Conservation (phyloP, 2,797 vertebrate genomes). For the Darevskia mixta region DNA sequence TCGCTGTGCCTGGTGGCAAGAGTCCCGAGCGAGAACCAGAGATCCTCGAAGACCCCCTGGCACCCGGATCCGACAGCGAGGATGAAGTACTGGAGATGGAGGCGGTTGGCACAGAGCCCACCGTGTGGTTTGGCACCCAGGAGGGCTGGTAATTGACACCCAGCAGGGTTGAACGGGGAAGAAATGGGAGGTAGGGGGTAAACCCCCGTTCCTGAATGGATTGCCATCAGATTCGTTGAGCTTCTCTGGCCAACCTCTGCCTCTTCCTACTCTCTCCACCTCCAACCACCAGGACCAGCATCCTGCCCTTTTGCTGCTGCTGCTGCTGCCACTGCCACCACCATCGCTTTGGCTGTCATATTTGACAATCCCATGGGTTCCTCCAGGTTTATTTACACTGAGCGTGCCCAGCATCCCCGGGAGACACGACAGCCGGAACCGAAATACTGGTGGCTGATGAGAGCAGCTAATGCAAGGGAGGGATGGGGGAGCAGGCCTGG, state of each 20-base stretch:
- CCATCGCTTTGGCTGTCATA: too few relatives aligned
- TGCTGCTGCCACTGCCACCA: neutral
- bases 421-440: too few relatives aligned
- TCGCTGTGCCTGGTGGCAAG: neutral
- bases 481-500: too few relatives aligned
- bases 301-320: neutral
- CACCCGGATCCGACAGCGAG: neutral
- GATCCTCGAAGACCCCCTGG: constrained; percentile 30
- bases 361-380: neutral
- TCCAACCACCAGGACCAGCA: neutral
- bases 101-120: constrained; percentile 46
- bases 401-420: neutral
- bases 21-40: neutral
- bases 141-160: constrained; percentile 83
- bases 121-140: constrained; percentile 90
- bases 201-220: neutral
- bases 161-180: neutral
- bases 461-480: neutral
- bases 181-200: neutral
- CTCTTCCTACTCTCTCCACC: neutral
- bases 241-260: neutral
- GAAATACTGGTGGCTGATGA: neutral
- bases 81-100: neutral
- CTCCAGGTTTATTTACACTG: neutral
- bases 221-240: neutral